Percentiles rank a stretch among this genome's conserved stretches.
These are phyloP conservation scores for Mormyrops boulengeri DNA, from an alignment of 2,797 vertebrate genomes.

Conservation along the genomic window DNA sequence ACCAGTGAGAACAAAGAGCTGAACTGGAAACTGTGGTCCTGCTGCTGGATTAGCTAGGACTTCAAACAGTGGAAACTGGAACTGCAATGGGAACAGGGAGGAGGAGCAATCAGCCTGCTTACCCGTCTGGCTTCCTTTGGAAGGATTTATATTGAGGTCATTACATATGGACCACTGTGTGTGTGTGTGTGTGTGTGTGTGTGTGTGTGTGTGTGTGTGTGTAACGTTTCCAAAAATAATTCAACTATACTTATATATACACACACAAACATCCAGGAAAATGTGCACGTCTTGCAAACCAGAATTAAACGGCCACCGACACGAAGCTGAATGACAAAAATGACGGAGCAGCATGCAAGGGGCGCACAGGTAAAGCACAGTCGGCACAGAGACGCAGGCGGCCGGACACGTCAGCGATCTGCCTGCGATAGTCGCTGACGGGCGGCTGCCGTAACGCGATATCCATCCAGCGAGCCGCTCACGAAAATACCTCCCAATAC, in stretches of 20 bases:
- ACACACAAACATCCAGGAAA: neutral
- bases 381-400: neutral
- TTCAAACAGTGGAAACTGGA: neutral
- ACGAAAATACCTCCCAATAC: neutral
- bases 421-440: neutral
- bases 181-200: neutral
- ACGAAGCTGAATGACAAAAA: neutral
- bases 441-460: neutral
- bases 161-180: neutral
- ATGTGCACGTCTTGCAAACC: neutral
- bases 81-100: neutral
- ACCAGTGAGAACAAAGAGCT: neutral
- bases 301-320: neutral
- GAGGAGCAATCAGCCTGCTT: neutral
- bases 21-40: neutral
- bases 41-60: neutral
- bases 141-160: neutral
- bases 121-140: neutral
- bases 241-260: neutral
- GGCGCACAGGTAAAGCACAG: neutral
- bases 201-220: neutral
- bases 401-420: neutral
- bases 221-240: neutral
- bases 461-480: neutral
- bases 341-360: neutral